Conservation (phyloP, 2,888 invertebrate genomes). For the Orthonychiurus folsomi region DNA sequence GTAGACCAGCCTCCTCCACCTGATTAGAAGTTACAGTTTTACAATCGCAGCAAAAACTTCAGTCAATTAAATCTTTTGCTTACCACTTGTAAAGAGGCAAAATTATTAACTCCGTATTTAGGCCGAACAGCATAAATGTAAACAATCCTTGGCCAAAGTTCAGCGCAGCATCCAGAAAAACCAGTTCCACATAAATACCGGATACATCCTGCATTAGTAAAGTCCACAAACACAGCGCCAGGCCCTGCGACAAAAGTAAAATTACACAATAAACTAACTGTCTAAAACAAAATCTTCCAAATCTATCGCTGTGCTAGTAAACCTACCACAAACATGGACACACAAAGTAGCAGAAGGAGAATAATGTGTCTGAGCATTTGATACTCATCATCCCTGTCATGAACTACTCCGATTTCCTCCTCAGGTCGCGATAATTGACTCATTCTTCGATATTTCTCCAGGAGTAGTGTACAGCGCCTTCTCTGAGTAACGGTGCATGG, state of each 20-base stretch:
- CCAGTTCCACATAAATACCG: constrained; percentile 85
- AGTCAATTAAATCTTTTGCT: constrained; percentile 6
- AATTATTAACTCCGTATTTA: constrained; percentile 61
- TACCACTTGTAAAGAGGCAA: constrained; percentile 39
- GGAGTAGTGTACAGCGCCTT: constrained; percentile 37
- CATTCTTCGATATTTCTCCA: constrained; percentile 40
- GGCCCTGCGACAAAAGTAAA: constrained; percentile 53
- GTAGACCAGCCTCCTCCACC: constrained; percentile 45
- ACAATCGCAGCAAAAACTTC: background rate
- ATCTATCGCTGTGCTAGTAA: too few relatives aligned
- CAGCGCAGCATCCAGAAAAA: constrained; percentile 79
- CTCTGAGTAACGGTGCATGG: constrained; percentile 33
- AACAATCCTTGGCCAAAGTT: constrained; percentile 84
- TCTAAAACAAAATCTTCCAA: too few relatives aligned
- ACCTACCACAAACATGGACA: constrained; percentile 84
- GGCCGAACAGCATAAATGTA: constrained; percentile 75
- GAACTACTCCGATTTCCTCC: constrained; percentile 41
- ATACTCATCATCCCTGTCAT: constrained; percentile 43
- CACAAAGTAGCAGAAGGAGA: constrained; percentile 65
- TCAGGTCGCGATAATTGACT: constrained; percentile 42
- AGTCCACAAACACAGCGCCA: constrained; percentile 73
- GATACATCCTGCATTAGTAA: constrained; percentile 71
- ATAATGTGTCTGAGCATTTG: constrained; percentile 74
- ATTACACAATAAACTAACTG: background rate
- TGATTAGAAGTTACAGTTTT: constrained; percentile 26